A percentile compares a stretch with the other conserved stretches of the same genome.
These are phyloP conservation scores for Himalopsyche kuldschensis DNA, from an alignment of 2,888 invertebrate genomes.

Conservation along the genomic window DNA sequence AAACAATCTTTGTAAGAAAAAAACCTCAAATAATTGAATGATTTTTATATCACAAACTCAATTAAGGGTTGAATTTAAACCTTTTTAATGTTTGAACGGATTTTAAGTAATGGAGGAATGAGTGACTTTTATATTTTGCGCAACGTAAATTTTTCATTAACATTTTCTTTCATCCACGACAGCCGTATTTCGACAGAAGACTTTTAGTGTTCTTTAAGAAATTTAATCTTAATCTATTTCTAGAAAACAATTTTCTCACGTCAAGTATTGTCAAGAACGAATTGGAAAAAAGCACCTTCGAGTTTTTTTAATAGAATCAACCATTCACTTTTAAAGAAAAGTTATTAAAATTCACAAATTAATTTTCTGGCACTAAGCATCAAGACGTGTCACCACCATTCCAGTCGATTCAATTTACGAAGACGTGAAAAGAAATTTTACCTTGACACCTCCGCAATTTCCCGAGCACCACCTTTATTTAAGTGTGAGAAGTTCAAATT, in stretches of 20 bases:
- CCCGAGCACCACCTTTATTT: not conserved
- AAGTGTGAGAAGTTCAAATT: not conserved
- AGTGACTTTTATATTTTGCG: no score
- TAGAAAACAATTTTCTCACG: not conserved
- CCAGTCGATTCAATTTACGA: slow-evolving; percentile 24
- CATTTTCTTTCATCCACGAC: no score
- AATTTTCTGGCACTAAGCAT: slow-evolving; percentile 29
- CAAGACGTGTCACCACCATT: slow-evolving; percentile 34
- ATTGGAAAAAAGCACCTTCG: not conserved
- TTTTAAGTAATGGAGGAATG: no score
- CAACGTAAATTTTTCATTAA: no score
- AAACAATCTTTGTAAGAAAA: no score
- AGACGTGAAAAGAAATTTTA: slow-evolving; percentile 29
- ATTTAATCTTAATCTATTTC: not conserved
- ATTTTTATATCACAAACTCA: no score
- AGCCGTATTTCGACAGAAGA: no score
- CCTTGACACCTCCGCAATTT: slow-evolving; percentile 18
- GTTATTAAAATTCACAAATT: slow-evolving; percentile 9
- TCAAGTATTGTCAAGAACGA: not conserved
- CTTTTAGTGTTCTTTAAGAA: no score
- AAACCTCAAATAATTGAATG: no score
- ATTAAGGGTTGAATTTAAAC: no score
- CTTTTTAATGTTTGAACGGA: no score
- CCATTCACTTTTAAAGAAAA: not conserved
- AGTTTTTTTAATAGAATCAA: not conserved